Evolutionary conservation across 2,113 vertebrate genomes (phyloP), one percentile per base, ranked within the genome.

Genomic region (Peromyscus leucopus): DNA sequence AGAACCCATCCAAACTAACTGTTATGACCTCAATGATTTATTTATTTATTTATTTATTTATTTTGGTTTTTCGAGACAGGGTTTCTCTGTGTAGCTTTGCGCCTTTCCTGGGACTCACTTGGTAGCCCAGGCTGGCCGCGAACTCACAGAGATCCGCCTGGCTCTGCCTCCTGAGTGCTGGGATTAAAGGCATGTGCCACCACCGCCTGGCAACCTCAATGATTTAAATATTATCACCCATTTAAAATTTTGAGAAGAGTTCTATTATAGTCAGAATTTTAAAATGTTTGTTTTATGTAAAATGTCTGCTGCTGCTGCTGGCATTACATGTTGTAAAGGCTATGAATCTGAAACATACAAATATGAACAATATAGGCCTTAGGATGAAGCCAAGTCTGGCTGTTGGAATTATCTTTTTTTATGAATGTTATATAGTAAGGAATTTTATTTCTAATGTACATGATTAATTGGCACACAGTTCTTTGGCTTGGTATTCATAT

Each of bases 401-500:
- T 74, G 33, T 46, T 24, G 36, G 7, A 55, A 69, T 84, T 10
- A 51, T 51, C 51, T 9, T 11, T 51, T 51, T 51, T 51, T 51
- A 0, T 21, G 21, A 78, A 7, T 67, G 5, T 96, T 87, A 46
- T 72, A 46, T 97, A 94, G 48, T 59, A 90, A 95, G 59, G 93
- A 93, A 36, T 90, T 74, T 75, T 15, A 7, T 87, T 98, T 74
- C 92, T 93, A 48, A 1, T 67, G 7, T 39, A n/a, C 72, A 78
- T 51, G 75, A 96, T 95, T 80, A 39, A 61, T 93, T 55, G 86
- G 7, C 48, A 97, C n/a, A 86, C 26, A 88, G 55, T 5, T 0
- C 61, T 65, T 98, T 98, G 51, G 87, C 17, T 9, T 92, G 89
- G 74, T 76, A 67, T 82, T 97, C 11, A 10, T 80, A 12, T 94